A percentile compares a stretch with the other conserved stretches of the same genome.
Evolutionary conservation across 1,140 invertebrate genomes (phyloP).

Genomic region (Araneus ventricosus): DNA sequence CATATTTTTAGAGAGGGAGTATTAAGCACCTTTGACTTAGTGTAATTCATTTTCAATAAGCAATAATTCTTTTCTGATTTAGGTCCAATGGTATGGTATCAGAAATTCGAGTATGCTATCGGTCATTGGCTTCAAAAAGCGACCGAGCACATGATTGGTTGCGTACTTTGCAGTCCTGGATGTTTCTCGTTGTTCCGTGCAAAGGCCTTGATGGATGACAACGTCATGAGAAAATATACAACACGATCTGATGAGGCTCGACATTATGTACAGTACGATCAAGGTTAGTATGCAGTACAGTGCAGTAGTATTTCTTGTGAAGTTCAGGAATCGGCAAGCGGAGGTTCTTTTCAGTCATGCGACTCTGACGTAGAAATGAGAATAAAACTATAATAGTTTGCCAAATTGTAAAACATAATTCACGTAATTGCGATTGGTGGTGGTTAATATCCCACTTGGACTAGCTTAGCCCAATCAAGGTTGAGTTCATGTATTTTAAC

Average conservation of each 20-base stretch:
- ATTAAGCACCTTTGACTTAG: no score
- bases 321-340: no score
- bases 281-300: slow-evolving; percentile 80
- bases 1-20: no score
- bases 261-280: slow-evolving; percentile 85
- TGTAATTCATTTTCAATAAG: background rate
- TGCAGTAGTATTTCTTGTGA: background rate
- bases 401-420: no score
- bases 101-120: slow-evolving; percentile 86
- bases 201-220: slow-evolving; percentile 84
- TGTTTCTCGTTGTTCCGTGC: slow-evolving; percentile 84
- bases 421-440: no score
- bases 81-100: slow-evolving; percentile 85
- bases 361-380: no score
- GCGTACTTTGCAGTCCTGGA: slow-evolving; percentile 85
- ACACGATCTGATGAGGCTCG: slow-evolving; percentile 82
- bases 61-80: slow-evolving; percentile 13
- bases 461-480: no score
- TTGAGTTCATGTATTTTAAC: no score
- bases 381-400: no score
- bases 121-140: slow-evolving; percentile 87
- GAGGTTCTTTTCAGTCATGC: no score
- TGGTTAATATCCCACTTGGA: no score
- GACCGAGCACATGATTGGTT: slow-evolving; percentile 85
- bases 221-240: slow-evolving; percentile 84